These are phyloP conservation scores for Pitta sordida DNA, from an alignment of 2,113 vertebrate species.

Conservation along the genomic window DNA sequence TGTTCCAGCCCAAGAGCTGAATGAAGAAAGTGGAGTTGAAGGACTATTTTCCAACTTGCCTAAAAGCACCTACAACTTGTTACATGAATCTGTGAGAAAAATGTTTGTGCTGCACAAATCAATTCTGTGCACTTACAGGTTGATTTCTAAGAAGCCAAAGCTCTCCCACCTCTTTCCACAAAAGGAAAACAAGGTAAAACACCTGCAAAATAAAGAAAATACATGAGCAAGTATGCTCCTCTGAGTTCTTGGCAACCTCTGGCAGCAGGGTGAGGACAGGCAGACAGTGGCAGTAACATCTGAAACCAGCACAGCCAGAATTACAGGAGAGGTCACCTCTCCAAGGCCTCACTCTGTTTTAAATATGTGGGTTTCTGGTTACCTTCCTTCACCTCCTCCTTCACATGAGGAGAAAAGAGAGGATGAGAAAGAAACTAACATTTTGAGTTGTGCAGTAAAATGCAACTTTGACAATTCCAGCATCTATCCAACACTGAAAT, in stretches of 20 bases:
- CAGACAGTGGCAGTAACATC: neutral
- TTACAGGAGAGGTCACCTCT: constrained; percentile 49
- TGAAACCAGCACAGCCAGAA: constrained; percentile 58
- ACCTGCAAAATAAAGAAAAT: neutral
- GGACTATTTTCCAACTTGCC: neutral
- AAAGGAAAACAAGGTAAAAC: neutral
- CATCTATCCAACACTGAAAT: neutral
- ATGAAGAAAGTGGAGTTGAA: neutral
- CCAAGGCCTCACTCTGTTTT: constrained; percentile 15
- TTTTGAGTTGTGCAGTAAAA: neutral
- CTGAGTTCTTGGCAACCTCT: neutral
- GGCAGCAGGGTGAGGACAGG: neutral
- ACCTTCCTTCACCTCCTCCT: neutral
- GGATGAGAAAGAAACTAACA: neutral
- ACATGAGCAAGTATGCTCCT: neutral
- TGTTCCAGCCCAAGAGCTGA: neutral
- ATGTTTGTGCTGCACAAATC: neutral
- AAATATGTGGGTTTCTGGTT: constrained; percentile 20
- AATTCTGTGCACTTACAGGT: neutral
- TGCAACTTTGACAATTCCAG: neutral
- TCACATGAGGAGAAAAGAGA: neutral
- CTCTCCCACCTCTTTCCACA: neutral
- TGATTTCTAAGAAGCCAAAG: neutral
- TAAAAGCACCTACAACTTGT: neutral
- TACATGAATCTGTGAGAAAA: accelerated